Evolutionary conservation across 1,140 invertebrate genomes (phyloP).

Genomic region (Drosophila malerkotliana): DNA sequence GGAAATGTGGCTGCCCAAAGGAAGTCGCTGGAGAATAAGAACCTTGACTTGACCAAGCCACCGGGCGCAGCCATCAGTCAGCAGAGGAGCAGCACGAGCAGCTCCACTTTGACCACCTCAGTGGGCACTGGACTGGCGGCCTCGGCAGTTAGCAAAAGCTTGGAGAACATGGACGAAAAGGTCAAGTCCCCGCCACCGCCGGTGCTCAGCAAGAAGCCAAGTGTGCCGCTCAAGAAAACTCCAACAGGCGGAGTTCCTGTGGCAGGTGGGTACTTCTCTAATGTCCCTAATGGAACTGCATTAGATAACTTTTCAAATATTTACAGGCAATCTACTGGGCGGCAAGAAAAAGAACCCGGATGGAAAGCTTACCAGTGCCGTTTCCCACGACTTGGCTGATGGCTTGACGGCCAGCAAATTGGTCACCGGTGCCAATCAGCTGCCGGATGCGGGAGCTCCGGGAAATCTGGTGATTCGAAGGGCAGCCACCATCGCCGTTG

Average conservation of each 20-base stretch:
- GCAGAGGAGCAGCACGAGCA: conserved; percentile 41
- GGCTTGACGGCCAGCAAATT: conserved; percentile 70
- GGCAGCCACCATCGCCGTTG: conserved; percentile 70
- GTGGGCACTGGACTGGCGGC: conserved; percentile 8
- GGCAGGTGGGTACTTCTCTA: conserved; percentile 61
- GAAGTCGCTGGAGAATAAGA: conserved; percentile 85
- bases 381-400: conserved; percentile 76
- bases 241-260: conserved; percentile 85
- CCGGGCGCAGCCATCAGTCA: conserved; percentile 43
- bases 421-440: conserved; percentile 36
- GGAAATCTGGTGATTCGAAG: conserved; percentile 71
- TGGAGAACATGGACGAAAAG: conserved; percentile 82
- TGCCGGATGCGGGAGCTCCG: conserved; percentile 47
- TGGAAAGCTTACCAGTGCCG: conserved; percentile 76
- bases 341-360: conserved; percentile 86
- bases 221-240: conserved; percentile 87
- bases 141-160: conserved; percentile 73
- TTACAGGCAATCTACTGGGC: conserved; percentile 85
- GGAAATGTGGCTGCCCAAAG: conserved; percentile 84
- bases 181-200: conserved; percentile 78
- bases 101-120: conserved; percentile 28
- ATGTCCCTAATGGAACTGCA: background rate
- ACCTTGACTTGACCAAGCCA: conserved; percentile 74
- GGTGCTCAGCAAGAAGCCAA: conserved; percentile 86
- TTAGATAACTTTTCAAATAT: background rate